A percentile compares a stretch with the other conserved stretches of the same genome.
These are phyloP conservation scores for Eupithecia insigniata DNA, from an alignment of 2,888 invertebrate species.

Conservation along the genomic window DNA sequence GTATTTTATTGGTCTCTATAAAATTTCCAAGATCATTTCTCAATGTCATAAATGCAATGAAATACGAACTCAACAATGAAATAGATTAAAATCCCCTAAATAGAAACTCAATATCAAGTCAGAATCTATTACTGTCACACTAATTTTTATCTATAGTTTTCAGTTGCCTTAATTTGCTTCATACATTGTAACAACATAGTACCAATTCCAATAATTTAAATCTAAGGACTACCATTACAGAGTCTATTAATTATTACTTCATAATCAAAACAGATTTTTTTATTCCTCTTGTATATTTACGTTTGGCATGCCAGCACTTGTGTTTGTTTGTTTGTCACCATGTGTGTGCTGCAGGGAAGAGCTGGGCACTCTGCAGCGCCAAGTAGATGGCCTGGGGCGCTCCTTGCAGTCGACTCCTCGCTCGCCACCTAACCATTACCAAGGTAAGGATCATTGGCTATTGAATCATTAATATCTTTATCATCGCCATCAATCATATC, in stretches of 20 bases:
- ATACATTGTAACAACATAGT: background rate
- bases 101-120: background rate
- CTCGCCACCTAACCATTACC: conserved; percentile 68
- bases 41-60: background rate
- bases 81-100: background rate
- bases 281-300: background rate
- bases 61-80: background rate
- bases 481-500: background rate
- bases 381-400: conserved; percentile 87
- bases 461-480: background rate
- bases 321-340: conserved; percentile 81
- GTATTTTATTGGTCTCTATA: background rate
- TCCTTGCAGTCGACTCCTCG: conserved; percentile 68
- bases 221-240: background rate
- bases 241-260: background rate
- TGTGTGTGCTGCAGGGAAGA: conserved; percentile 85
- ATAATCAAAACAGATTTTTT: background rate
- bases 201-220: background rate
- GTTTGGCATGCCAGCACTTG: conserved; percentile 41
- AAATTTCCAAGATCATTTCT: background rate
- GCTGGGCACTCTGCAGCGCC: conserved; percentile 92
- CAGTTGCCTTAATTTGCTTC: background rate
- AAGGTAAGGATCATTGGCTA: conserved; percentile 59
- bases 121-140: background rate
- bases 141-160: background rate